Conservation (phyloP, 2,113 vertebrate genomes). For the Machaerirhynchus nigripectus region DNA sequence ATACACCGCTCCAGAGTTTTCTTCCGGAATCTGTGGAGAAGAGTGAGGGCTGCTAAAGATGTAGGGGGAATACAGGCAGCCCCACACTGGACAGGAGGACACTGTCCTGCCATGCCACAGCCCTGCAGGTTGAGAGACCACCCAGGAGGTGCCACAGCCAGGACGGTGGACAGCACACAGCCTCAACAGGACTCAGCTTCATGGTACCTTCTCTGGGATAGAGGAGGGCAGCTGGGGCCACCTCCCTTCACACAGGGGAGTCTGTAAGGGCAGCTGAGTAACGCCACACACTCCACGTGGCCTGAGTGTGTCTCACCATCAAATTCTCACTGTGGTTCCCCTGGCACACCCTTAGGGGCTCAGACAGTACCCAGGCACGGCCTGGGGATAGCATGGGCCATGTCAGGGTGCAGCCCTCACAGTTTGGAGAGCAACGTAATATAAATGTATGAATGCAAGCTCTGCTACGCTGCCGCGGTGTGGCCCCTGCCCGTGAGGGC, state of each 20-base stretch:
- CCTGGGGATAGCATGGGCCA: no score
- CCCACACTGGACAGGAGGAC: neutral
- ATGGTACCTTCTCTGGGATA: neutral
- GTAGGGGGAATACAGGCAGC: neutral
- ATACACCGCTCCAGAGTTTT: neutral
- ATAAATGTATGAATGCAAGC: neutral
- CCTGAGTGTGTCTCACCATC: neutral
- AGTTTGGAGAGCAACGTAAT: neutral
- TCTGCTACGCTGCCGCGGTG: no score
- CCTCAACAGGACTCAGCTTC: neutral
- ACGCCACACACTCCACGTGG: fast-evolving
- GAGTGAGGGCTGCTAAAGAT: neutral
- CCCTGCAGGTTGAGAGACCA: neutral
- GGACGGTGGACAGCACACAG: neutral
- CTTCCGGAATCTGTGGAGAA: neutral
- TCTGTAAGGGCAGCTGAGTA: neutral
- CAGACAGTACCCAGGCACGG: neutral
- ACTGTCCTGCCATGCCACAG: fast-evolving
- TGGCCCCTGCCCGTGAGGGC: no score
- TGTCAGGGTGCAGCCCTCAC: fast-evolving
- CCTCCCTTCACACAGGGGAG: neutral
- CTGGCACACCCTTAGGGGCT: neutral
- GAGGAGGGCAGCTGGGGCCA: neutral
- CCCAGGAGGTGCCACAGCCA: neutral
- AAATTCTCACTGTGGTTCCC: neutral